Base-by-base conservation (phyloP, 2,113 vertebrate species). In the Aleadryas rufinucha region DNA sequence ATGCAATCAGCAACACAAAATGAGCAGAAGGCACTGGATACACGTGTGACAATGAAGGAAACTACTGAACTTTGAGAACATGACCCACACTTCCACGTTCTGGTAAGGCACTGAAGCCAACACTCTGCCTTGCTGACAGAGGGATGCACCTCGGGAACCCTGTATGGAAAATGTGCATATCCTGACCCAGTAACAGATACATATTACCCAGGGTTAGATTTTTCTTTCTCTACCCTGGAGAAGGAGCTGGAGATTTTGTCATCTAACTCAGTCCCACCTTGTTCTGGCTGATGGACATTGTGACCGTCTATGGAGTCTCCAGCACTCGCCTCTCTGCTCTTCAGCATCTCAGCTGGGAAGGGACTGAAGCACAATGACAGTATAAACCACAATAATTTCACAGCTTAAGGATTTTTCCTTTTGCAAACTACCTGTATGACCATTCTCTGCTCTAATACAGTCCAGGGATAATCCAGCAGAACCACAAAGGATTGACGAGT, bases 81-180 rank as follows among this genome's bases (percentile, higher is more conserved):
- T 1, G 7, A 72, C 13, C 39, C 28, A 44, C 3, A 5, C 12
- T 70, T 87, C 18, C 37, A 44, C 11, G 13, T 56, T 76, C 45
- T 4, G 11, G 30, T 28, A 70, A 59, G 30, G 42, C 50, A 52
- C 9, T 3, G 3, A 22, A 63, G 33, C 39, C 42, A 80, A 31
- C 31, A 17, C 6, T n/a, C 28, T 47, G 59, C 13, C 35, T 69
- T 30, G 23, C 39, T 69, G 27, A 13, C 49, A 57, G 31, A 52
- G 10, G 27, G 33, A 83, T 26, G 28, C 1, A 4, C 13, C 53
- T 37, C 1, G 0, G 37, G 50, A 72, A 6, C 16, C 11, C 28
- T 15, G 10, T 8, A 30, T 26, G 37, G 41, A 63, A 4, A 27
- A 41, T 0, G 15, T 2, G 52, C 31, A 41, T 45, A 50, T 16